These are phyloP conservation scores for Mormyrops attenuatus DNA, from an alignment of 2,797 vertebrate species.

Conservation along the genomic window DNA sequence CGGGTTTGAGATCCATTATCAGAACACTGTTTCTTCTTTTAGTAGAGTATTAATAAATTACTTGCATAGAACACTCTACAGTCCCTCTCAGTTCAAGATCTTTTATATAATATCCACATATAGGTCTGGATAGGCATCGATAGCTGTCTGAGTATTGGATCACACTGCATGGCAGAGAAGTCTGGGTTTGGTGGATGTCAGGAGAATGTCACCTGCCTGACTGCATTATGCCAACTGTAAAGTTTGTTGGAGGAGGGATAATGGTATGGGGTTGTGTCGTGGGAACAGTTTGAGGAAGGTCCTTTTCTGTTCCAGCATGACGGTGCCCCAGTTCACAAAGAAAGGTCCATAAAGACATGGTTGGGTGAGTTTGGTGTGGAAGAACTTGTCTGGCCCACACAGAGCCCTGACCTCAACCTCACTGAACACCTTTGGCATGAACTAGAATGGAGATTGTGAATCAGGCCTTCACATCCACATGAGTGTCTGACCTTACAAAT, in stretches of 20 bases:
- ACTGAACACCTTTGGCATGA: not conserved
- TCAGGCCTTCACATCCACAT: not conserved
- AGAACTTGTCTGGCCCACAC: not conserved
- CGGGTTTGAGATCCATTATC: not conserved
- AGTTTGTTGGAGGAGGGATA: not conserved
- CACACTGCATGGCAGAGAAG: not conserved
- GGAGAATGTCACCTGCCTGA: not conserved
- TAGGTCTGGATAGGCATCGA: not conserved
- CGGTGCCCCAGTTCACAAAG: too few species aligned
- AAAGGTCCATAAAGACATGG: too few species aligned
- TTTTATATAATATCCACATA: not conserved
- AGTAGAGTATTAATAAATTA: not conserved
- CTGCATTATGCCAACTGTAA: not conserved
- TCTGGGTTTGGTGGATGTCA: not conserved
- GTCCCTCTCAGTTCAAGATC: not conserved
- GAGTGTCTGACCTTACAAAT: not conserved
- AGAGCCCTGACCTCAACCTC: not conserved
- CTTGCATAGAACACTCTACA: not conserved
- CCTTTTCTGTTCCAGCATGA: too few species aligned
- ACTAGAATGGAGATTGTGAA: not conserved
- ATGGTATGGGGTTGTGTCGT: not conserved
- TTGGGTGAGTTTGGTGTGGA: not conserved
- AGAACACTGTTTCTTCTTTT: not conserved
- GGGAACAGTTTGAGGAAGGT: not conserved
- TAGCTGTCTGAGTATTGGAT: not conserved